Evolutionary conservation across 2,797 vertebrate genomes (phyloP).

Genomic region (Lepilemur septentrionalis): DNA sequence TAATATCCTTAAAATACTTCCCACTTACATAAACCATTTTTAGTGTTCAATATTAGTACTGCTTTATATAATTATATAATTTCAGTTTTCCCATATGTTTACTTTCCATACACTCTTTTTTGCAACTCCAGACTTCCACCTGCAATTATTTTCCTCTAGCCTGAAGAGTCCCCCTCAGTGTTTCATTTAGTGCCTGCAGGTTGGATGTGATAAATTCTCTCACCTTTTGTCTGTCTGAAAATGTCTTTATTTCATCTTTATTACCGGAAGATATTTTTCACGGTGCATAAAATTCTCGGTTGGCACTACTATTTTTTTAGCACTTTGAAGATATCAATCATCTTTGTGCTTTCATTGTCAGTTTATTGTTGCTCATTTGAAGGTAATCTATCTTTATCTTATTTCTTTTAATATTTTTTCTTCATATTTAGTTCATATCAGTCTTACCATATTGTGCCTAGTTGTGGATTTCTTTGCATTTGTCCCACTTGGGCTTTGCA

Average conservation of each 20-base stretch:
- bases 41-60: background rate
- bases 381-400: background rate
- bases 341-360: background rate
- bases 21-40: background rate
- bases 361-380: background rate
- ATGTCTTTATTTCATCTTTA: conserved; percentile 4
- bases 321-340: background rate
- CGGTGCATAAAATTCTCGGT: background rate
- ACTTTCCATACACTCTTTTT: background rate
- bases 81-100: background rate
- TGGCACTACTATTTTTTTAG: background rate
- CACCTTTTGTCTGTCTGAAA: background rate
- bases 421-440: background rate
- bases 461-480: background rate
- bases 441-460: background rate
- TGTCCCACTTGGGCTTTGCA: background rate
- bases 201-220: background rate
- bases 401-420: background rate
- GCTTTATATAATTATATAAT: background rate
- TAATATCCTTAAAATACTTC: conserved; percentile 10
- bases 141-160: background rate
- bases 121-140: background rate
- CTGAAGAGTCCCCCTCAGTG: background rate
- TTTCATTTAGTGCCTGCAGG: background rate
- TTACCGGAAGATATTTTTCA: background rate